Evolutionary conservation across 2,113 vertebrate genomes (phyloP), one percentile per base, ranked within the genome.

Genomic region (Alligator sinensis): DNA sequence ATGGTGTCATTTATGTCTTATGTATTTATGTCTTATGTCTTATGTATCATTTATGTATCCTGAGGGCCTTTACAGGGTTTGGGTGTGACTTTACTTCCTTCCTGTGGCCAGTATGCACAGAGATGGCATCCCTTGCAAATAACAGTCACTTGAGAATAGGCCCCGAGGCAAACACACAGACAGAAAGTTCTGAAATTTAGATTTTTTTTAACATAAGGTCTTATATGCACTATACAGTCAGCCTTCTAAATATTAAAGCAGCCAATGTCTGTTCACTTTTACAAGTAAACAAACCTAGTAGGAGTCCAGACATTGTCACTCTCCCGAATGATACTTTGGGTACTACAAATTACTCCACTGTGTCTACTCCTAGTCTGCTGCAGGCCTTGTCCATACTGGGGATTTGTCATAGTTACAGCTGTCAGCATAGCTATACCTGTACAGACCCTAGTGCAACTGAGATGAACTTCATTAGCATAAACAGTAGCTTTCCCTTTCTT

Each of bases 351-450:
- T 79, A 4, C 16, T 4, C 27, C 38, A 54, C 1, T 19, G 7
- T n/a, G 78, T 16, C 14, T 59, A 25, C 57, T 74, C 3, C 0
- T 81, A 6, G 25, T 55, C 22, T 10, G n/a, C 21, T 0, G 0
- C 21, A 24, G 70, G 28, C 30, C 6, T 6, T 5, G 18, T 74
- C 70, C 57, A 47, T 22, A 11, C 8, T 28, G 34, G 34, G 12
- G 4, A 6, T 76, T 75, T 25, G 5, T 0, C 0, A 5, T 8
- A 19, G 4, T 9, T 54, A 28, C 81, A 74, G 13, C 2, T 5
- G 82, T 68, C 19, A 13, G 22, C 0, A 38, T 55, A 70, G 2
- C 4, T 5, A n/a, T 25, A 86, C 3, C 25, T 80, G 18, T 1
- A 0, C 63, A 81, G 81, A 28, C 38, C 64, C 22, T 61, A 24